Percentiles rank a stretch among this genome's conserved stretches.
Evolutionary conservation across 2,797 vertebrate species (phyloP).

Genomic region (Bradypus variegatus): DNA sequence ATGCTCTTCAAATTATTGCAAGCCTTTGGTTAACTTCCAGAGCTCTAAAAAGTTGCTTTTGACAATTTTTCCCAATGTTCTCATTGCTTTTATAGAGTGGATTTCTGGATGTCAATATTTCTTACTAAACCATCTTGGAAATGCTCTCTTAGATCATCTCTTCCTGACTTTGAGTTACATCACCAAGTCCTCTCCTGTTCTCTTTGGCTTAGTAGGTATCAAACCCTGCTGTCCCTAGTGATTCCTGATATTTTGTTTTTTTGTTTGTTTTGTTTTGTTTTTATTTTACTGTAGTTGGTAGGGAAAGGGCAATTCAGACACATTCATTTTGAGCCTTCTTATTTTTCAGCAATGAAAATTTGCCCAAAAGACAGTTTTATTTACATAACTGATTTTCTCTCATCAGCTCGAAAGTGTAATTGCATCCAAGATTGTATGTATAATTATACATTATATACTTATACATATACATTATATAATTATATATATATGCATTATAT

Average conservation of each 20-base stretch:
- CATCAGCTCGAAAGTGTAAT: background rate
- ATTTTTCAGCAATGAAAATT: conserved; percentile 17
- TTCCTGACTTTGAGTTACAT: background rate
- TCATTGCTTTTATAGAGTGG: background rate
- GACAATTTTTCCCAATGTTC: background rate
- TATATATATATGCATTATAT: background rate
- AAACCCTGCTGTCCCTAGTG: background rate
- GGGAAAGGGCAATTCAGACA: background rate
- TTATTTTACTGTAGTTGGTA: background rate
- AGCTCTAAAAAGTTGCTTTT: conserved; percentile 19
- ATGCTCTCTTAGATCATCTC: background rate
- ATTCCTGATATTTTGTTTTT: background rate
- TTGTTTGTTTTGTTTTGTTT: background rate
- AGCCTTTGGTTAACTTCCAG: background rate
- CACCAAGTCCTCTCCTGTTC: background rate
- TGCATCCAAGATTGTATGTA: background rate
- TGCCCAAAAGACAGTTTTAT: conserved; percentile 18
- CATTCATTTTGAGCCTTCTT: background rate
- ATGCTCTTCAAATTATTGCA: background rate
- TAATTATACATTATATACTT: background rate
- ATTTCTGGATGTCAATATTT: background rate
- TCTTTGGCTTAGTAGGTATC: background rate
- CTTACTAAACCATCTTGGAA: background rate
- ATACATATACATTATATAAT: no score
- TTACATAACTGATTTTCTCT: conserved; percentile 5